Evolutionary conservation across 2,797 vertebrate species (phyloP).

Genomic region (Dromococcyx pavoninus): DNA sequence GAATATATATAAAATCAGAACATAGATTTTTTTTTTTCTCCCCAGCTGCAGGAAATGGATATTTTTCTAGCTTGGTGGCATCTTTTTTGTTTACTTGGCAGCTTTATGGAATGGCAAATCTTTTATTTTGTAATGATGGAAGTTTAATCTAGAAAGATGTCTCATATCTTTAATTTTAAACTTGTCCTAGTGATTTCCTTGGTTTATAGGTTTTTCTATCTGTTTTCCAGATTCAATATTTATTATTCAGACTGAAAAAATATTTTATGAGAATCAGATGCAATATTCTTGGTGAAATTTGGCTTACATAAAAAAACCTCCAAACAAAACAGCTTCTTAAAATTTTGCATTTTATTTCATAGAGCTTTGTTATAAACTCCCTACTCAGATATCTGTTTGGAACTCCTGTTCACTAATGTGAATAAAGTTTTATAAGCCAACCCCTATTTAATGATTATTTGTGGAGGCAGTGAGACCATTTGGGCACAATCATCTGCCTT

Average conservation of each 20-base stretch:
- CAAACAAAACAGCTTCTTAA: background rate
- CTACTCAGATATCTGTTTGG: background rate
- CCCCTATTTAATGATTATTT: background rate
- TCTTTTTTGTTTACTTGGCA: background rate
- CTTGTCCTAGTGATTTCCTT: background rate
- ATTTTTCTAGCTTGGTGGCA: background rate
- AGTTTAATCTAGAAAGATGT: background rate
- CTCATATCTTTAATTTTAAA: background rate
- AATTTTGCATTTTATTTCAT: background rate
- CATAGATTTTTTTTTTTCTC: background rate
- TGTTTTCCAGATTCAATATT: background rate
- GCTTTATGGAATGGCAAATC: background rate
- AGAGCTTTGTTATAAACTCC: background rate
- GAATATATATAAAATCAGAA: background rate
- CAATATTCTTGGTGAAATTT: background rate
- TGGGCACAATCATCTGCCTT: background rate
- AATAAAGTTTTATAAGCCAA: background rate
- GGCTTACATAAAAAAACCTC: background rate
- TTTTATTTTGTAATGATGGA: background rate
- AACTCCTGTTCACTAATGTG: background rate
- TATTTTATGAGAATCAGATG: background rate
- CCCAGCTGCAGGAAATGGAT: background rate
- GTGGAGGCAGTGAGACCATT: background rate
- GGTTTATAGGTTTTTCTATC: background rate
- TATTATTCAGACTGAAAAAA: background rate